Conservation (phyloP, 2,797 vertebrate genomes). For the Melanotaenia nigrans region DNA sequence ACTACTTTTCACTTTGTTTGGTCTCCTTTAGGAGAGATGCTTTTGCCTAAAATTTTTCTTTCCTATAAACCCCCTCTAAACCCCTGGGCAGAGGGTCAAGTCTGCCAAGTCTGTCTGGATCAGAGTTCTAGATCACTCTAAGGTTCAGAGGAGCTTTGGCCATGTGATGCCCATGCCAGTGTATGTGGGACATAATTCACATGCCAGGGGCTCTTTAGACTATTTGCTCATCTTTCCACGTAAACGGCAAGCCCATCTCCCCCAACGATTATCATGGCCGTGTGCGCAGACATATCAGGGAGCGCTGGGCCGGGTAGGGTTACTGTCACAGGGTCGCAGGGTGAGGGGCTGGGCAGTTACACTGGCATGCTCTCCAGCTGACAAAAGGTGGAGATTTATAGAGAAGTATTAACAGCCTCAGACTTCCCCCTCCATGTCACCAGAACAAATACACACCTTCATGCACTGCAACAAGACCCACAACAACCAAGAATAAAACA, state of each 20-base stretch:
- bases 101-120: background rate
- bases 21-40: too few relatives aligned
- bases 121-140: background rate
- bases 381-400: conserved; percentile 70
- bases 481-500: background rate
- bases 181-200: conserved; percentile 56
- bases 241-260: conserved; percentile 39
- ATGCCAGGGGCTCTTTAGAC: conserved; percentile 46
- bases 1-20: too few relatives aligned
- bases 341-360: conserved; percentile 22
- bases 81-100: too few relatives aligned
- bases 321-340: conserved; percentile 51
- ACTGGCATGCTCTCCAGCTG: conserved; percentile 45
- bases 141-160: background rate
- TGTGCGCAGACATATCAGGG: conserved; percentile 62
- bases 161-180: background rate
- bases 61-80: too few relatives aligned
- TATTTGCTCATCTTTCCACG: conserved; percentile 59
- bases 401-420: conserved; percentile 22
- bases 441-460: conserved; percentile 37
- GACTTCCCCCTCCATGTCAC: conserved; percentile 34
- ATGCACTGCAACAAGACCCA: conserved; percentile 20
- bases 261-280: conserved; percentile 62
- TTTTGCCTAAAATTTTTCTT: too few relatives aligned
- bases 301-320: conserved; percentile 49